Evolutionary conservation across 2,888 invertebrate genomes (phyloP), one percentile per base, ranked within the genome.

Genomic region (Phalera bucephala): DNA sequence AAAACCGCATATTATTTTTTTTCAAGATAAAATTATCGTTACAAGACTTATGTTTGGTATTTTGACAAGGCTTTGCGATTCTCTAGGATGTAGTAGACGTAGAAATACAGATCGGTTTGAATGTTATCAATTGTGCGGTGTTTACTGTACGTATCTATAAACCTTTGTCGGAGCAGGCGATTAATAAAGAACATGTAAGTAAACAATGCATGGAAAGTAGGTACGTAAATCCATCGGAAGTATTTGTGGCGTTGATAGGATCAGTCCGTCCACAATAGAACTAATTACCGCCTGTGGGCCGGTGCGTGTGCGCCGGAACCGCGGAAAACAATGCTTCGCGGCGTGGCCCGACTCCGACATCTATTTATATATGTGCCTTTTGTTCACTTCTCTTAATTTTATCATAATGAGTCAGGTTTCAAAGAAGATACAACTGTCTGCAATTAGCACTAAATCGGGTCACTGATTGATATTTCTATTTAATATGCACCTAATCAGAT

Each of bases 201-300:
- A 48, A 80, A 84, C 81, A 84, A 83, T 80, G 78, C 73, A 70
- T 84, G 82, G 78, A 85, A 86, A 86, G 79, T 82, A 75, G 72
- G 72, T 76, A 76, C 72, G 74, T 79, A 80, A 84, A 81, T 81
- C 80, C 84, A 84, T 87, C 81, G 86, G 83, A 85, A 82, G 84
- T 77, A 77, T 83, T 72, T 60, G 72, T 65, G 58, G 64, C 57
- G 62, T 71, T 64, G 87, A 86, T 86, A 84, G 67, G 65, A 88
- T 86, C 87, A 59, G 65, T 48, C 56, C 66, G 72, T 68, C 71
- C 68, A 88, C 88, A 88, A 88, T 87, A 73, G 84, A 80, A 71
- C 76, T 87, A 89, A 88, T 88, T 89, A 84, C 78, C 71, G 70
- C 65, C 69, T 73, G 58, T 57, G 65, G 69, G 54, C 50, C 48